These are phyloP conservation scores for human (Homo sapiens) DNA, from an alignment of 2,113 vertebrate genomes.

Conservation along the genomic window GRCh38 chr13:109108001-109108500, in stretches of 20 bases:
- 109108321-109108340: neutral
- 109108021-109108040: neutral
- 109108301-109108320: neutral
- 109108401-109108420: neutral
- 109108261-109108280: neutral
- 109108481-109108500: no score
- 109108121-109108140: neutral
- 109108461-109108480: neutral
- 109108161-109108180: neutral
- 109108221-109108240: neutral
- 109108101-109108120: neutral
- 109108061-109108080: neutral
- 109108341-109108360: neutral
- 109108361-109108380: neutral
- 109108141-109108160: neutral
- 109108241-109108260: neutral
- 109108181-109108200: neutral
- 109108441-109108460: neutral
- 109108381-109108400: neutral
- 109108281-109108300: neutral
- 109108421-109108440: neutral
- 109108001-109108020: neutral
- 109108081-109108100: neutral
- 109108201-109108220: neutral
- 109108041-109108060: neutral